phyloP scores from a whole-genome alignment of 2,113 vertebrate species.

The Guaruba guarouba region DNA sequence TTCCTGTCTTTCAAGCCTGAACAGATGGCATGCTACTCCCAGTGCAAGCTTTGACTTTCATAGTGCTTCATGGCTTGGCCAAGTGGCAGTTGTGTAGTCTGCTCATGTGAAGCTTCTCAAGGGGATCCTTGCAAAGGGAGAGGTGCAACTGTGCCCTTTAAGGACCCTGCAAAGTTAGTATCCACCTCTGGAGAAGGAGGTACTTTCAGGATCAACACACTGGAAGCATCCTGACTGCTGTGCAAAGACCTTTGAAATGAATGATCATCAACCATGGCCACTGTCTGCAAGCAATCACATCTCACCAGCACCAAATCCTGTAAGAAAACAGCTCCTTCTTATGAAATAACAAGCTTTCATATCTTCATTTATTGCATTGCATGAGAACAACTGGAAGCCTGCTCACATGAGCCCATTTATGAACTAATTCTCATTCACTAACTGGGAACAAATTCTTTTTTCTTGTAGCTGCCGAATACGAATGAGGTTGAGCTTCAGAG shows the following conservation, averaged over 20 bases:
- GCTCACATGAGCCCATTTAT: constrained; percentile 12
- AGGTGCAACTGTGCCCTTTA: background rate
- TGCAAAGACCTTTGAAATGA: background rate
- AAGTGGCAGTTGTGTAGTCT: background rate
- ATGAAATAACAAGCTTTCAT: background rate
- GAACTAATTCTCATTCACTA: constrained; percentile 45
- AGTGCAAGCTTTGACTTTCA: constrained; percentile 1
- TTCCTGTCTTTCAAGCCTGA: constrained; percentile 29
- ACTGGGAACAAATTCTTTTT: constrained; percentile 2
- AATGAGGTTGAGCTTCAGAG: background rate
- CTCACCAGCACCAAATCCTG: background rate
- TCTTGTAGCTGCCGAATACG: background rate
- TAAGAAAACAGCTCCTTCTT: background rate
- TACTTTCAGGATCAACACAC: background rate
- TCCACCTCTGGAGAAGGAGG: background rate
- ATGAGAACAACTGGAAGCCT: background rate
- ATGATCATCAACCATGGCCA: background rate
- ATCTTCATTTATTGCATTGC: background rate
- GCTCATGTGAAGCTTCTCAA: background rate
- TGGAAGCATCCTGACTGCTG: background rate
- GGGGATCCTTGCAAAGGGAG: background rate
- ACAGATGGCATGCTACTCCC: constrained; percentile 38
- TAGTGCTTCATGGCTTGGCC: background rate
- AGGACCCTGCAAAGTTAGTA: background rate
- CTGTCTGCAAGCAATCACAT: background rate